Evolutionary conservation across 2,888 invertebrate genomes (phyloP), one percentile per base, ranked within the genome.

Genomic region (Hirtodrosophila duncani): DNA sequence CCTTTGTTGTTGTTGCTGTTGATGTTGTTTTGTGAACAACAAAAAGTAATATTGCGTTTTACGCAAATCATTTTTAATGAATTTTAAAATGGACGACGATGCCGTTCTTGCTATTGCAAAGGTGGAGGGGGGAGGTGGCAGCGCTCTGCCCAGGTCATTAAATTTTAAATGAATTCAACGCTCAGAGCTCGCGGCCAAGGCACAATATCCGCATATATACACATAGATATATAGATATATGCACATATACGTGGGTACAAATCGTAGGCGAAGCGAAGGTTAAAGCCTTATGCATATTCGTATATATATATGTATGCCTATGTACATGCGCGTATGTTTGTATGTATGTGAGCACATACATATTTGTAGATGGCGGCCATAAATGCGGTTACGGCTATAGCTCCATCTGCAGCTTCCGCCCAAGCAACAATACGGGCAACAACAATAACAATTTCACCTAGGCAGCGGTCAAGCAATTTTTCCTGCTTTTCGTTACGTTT

Each of bases 21-120:
- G 16, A 38, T 23, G 33, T 55, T 20, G 21, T 29, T 50, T 58
- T 61, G 30, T 33, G 62, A 56, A 41, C 53, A 55, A 74, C 52
- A 43, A 61, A 77, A 71, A 72, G 81, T 69, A 78, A 72, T 81
- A 81, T 72, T 72, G 67, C 82, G 77, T 80, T 75, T 75, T 82
- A 75, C 81, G 80, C 82, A 81, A 75, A 75, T 75, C 80, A 75
- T 75, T 75, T 75, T 75, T 75, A 75, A 75, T 75, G 82, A 75
- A 82, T 75, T 75, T 81, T 80, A 81, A 81, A 71, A 75, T 80
- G 36, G 66, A 61, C 43, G 21, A 10, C 41, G 23, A 50, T 24
- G 42, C 24, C 50, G 60, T 27, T 53, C 29, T 24, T 61, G 23
- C 23, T 46, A 29, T 1, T 50, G 46, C n/a, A n/a, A n/a, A n/a